Evolutionary conservation across 2,888 invertebrate species (phyloP), one percentile per base, ranked within the genome.

Genomic region (Anoplius nigerrimus): DNA sequence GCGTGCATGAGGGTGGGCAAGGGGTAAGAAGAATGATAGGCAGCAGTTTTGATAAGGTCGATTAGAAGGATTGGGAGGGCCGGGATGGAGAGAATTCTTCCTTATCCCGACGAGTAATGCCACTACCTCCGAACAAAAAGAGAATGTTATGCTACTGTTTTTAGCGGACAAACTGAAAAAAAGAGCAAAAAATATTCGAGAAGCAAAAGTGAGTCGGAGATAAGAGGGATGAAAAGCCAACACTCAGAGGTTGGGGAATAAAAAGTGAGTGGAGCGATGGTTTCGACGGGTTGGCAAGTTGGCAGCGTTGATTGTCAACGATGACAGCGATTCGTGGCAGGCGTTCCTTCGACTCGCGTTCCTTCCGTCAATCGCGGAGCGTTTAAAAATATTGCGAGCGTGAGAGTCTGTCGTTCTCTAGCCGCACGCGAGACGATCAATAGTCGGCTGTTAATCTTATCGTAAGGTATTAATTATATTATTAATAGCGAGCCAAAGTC

Each of bases 401-500:
- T 6, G 34, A 34, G 34, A 34, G 34, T 34, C 34, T 34, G 34
- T 22, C 53, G 55, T 56, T 24, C 34, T 27, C 56, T 69, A 61
- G 58, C 55, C 66, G 42, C 21, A 52, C n/a, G 52, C 21, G 34
- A 59, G 60, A 58, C 60, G 64, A 70, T 59, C 60, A 34, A 67
- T 67, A 34, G 57, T 68, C 66, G 74, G 57, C 60, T 59, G 54
- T 55, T 74, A 78, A 79, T 66, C 22, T 74, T 79, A 80, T 70
- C 62, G 59, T 79, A 79, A 79, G 78, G 64, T 80, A 75, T 80
- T 62, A 59, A 48, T 18, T 71, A 65, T 74, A 58, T 46, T 46
- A 52, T 74, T 63, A 69, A 80, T 80, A 79, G 79, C 71, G 71
- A 68, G 78, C 75, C 80, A 66, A 79, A 78, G 79, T 79, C 79